Evolutionary conservation across 2,113 vertebrate species (phyloP).

Genomic region (Leuciscus idus): DNA sequence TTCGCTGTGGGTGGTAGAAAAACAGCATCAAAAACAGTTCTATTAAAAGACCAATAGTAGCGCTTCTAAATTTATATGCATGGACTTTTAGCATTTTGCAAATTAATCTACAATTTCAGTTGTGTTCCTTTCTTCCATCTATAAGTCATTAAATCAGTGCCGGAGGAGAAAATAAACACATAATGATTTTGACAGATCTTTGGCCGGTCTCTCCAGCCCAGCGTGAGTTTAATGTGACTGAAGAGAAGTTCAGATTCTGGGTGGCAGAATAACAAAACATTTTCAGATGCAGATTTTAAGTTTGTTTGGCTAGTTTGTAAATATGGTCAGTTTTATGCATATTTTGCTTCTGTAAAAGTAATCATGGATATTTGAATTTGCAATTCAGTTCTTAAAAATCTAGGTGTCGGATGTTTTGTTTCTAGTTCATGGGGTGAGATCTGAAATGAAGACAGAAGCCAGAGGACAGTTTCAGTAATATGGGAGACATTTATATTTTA

Average conservation of each 20-base stretch:
- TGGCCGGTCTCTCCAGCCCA: background rate
- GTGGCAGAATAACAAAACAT: background rate
- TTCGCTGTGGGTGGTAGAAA: background rate
- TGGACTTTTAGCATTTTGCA: background rate
- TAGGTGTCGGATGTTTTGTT: background rate
- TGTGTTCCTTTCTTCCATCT: slow-evolving; percentile 1
- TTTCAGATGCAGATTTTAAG: background rate
- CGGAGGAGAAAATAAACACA: slow-evolving; percentile 17
- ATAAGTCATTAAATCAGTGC: slow-evolving; percentile 33
- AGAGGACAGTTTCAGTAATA: slow-evolving; percentile 62
- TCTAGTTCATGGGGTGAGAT: background rate
- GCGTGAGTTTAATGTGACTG: slow-evolving; percentile 3
- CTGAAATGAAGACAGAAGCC: slow-evolving; percentile 60
- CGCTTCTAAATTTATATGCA: slow-evolving; percentile 3
- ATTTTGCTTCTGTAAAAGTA: background rate
- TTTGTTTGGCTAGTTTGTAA: background rate
- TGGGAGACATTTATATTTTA: slow-evolving; percentile 66
- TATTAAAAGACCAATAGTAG: background rate
- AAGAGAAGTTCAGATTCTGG: background rate
- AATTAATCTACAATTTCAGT: slow-evolving; percentile 25
- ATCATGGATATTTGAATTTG: background rate
- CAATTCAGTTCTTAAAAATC: background rate
- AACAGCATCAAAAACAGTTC: background rate
- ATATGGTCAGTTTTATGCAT: background rate
- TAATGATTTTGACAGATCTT: background rate